Evolutionary conservation across 2,113 vertebrate species (phyloP), one percentile per base, ranked within the genome.

Genomic region (Cheilinus undulatus): DNA sequence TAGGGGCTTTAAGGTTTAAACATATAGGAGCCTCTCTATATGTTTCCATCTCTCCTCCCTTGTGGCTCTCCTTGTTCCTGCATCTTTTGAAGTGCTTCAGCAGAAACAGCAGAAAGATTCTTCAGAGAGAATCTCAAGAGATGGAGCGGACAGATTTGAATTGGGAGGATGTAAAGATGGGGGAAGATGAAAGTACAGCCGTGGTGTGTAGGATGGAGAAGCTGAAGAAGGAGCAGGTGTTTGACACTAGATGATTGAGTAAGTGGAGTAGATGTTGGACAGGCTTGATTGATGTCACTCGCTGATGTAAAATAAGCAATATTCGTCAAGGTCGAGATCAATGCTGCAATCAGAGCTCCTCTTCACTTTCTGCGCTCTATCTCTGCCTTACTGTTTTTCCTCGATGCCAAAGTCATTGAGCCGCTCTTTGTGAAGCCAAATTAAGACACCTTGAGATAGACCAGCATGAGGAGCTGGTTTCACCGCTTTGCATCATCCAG

Each of bases 401-500:
- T 20, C n/a, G n/a, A 0, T 48, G 28, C 65, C 64, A 50, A 42
- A 51, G 12, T 45, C 60, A 45, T 28, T 24, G 36, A 67, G 53
- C 34, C 17, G n/a, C 34, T n/a, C 43, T 76, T 65, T 69, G 17
- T 36, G 19, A 24, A 56, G 36, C 27, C 34, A 48, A 53, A n/a
- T 11, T 27, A 51, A 78, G 63, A 78, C 65, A 54, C 69, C 56
- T 73, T 57, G 12, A 38, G 45, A 64, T 75, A 85, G 19, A 71
- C 36, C 57, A 57, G 56, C 45, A 38, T 1, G 43, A 75, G 42
- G 51, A 28, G 62, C 17, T 80, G 42, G 23, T 88, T 88, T 87
- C 88, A 86, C 15, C 12, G 57, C 61, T 84, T 86, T 91, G 76
- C 84, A 86, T 90, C 86, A 88, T 83, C 76, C 14, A 28, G 38